Conservation (phyloP, 2,113 vertebrate species). For the Charina bottae region DNA sequence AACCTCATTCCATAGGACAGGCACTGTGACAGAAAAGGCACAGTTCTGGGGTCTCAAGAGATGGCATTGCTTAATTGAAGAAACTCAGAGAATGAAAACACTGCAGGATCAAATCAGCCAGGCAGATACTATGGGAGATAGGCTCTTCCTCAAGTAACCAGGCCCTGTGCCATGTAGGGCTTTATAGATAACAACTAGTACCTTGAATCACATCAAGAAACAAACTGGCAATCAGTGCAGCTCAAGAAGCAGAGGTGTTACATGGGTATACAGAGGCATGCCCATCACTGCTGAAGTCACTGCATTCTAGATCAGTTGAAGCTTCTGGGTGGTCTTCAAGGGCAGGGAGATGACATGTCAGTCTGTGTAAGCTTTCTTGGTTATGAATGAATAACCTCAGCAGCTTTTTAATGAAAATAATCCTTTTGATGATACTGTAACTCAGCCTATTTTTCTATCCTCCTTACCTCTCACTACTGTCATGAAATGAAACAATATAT, state of each 20-base stretch:
- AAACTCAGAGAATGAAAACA: no score
- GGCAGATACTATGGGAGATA: neutral
- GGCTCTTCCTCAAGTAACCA: neutral
- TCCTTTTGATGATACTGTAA: neutral
- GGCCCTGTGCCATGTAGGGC: neutral
- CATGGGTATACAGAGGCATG: neutral
- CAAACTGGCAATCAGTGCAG: neutral
- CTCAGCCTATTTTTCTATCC: neutral
- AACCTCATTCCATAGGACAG: no score
- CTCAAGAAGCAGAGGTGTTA: neutral
- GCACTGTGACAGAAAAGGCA: no score
- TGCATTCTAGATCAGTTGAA: neutral
- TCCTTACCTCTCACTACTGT: neutral
- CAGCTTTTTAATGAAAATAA: neutral
- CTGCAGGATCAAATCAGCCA: no score
- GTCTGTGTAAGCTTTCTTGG: neutral
- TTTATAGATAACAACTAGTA: neutral
- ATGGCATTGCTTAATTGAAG: no score
- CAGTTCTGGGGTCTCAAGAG: no score
- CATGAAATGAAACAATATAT: constrained; percentile 21
- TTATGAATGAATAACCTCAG: neutral
- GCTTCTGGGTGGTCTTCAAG: neutral
- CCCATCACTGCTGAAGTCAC: neutral
- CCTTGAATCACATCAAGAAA: neutral
- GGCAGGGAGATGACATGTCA: neutral